Base-by-base conservation (phyloP, 2,113 vertebrate genomes). In the Acrocephalus arundinaceus region DNA sequence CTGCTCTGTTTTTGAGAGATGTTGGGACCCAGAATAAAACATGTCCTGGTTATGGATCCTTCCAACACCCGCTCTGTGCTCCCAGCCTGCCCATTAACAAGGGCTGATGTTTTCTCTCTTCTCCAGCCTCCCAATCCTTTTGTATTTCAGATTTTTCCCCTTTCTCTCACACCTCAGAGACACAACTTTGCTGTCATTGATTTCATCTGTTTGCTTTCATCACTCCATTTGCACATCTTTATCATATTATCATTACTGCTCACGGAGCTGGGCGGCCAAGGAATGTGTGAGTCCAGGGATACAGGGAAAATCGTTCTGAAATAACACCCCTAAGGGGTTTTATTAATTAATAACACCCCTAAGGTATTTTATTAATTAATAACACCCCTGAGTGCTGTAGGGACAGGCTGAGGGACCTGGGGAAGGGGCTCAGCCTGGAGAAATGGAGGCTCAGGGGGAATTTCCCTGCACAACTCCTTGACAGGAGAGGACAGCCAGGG, bases 41-140 rank as follows among this genome's bases (percentile, higher is more conserved):
- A 45, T 2, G 28, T 15, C 16, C 71, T 17, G 4, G 6, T 7
- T 5, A 7, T 0, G 0, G 24, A 41, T 3, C 5, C 2, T 13
- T 9, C 33, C 41, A 22, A 10, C 45, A 3, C 16, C 33, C 2
- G 2, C 15, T 28, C 2, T 28, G 3, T 8, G 61, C 71, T 74
- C 46, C 0, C 2, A n/a, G 28, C 1, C 45, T 31, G 55, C 28
- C 21, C 30, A 4, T 8, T 3, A 46, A 22, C 30, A 3, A 21
- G 25, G 55, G n/a, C 37, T 49, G 85, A 51, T 1, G 3, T 33
- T 13, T 74, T 3, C 59, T 28, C 43, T 71, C 57, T 35, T 78
- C 58, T 74, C 37, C 74, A 71, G 76, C 87, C 79, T 71, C 73
- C 77, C 23, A 35, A 19, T 2, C 54, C 11, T 49, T 57, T 5